Evolutionary conservation across 2,113 vertebrate genomes (phyloP), one percentile per base, ranked within the genome.

Genomic region (Thunnus thynnus): DNA sequence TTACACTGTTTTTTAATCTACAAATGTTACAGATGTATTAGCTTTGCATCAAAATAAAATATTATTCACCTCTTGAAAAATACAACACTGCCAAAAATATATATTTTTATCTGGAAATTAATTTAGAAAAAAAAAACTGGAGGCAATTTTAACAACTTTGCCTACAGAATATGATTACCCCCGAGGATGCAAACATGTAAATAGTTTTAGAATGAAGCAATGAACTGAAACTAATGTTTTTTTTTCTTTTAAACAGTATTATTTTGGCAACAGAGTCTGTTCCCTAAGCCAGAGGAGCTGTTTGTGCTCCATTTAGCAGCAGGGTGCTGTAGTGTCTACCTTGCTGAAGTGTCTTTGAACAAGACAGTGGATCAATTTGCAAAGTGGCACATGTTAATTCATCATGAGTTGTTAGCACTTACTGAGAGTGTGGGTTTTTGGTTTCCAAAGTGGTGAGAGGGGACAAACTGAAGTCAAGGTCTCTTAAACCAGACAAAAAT

Each of bases 211-310:
- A 52, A 54, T 13, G 9, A 2, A 8, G 5, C 2, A 16, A 47
- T 13, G 11, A 25, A 68, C 22, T 80, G 63, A 69, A 77, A 81
- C 56, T 20, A 48, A 1, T 0, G 1, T 52, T 68, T 56, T 79
- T 52, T 30, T 30, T 30, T 4, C 41, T 72, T 72, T 57, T 27
- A 25, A 63, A 80, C 44, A 44, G 47, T n/a, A 8, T 25, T 66
- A 25, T 82, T 81, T 80, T 87, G 85, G 57, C 64, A 80, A 66
- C 73, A 75, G 63, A 16, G 20, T 6, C 10, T 20, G 36, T 63
- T 74, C 78, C 78, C 68, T 56, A 80, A 68, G 69, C 64, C 68
- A 57, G 50, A 67, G 52, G 20, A 46, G 72, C 51, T 36, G 55
- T 7, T 54, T 3, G n/a, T 36, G 51, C 46, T 69, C 51, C 52